Conservation (phyloP, 2,113 vertebrate genomes). For the Anarrhichthys ocellatus region DNA sequence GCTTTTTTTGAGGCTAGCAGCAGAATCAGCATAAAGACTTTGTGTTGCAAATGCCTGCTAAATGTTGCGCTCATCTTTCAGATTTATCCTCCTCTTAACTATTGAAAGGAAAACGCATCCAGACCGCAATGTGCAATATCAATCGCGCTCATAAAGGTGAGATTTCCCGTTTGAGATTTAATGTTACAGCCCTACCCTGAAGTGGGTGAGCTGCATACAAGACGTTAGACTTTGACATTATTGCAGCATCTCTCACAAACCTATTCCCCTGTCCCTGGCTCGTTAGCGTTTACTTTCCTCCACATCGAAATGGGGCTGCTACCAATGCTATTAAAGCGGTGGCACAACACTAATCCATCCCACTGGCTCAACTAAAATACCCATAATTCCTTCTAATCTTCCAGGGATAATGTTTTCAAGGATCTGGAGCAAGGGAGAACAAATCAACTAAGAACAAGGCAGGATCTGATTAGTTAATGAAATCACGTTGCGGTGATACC, state of each 20-base stretch:
- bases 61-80: slow-evolving; percentile 50
- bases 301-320: slow-evolving; percentile 64
- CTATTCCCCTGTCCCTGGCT: slow-evolving; percentile 57
- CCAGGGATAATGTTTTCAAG: slow-evolving; percentile 77
- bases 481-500: slow-evolving; percentile 60
- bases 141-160: slow-evolving; percentile 53
- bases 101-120: slow-evolving; percentile 59
- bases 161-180: slow-evolving; percentile 62
- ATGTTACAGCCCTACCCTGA: slow-evolving; percentile 47
- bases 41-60: slow-evolving; percentile 40
- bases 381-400: slow-evolving; percentile 81
- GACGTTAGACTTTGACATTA: slow-evolving; percentile 63
- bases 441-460: slow-evolving; percentile 74
- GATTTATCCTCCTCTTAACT: slow-evolving; percentile 62
- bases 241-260: slow-evolving; percentile 64
- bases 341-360: slow-evolving; percentile 76
- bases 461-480: slow-evolving; percentile 76
- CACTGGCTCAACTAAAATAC: slow-evolving; percentile 76
- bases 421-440: slow-evolving; percentile 71
- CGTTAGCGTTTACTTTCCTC: slow-evolving; percentile 69
- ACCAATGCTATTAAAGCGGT: slow-evolving; percentile 62
- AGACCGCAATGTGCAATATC: slow-evolving; percentile 48
- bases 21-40: slow-evolving; percentile 47
- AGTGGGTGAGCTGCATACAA: slow-evolving; percentile 61
- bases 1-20: slow-evolving; percentile 41